Evolutionary conservation across 2,113 vertebrate genomes (phyloP), one percentile per base, ranked within the genome.

Genomic region (Psophia crepitans): DNA sequence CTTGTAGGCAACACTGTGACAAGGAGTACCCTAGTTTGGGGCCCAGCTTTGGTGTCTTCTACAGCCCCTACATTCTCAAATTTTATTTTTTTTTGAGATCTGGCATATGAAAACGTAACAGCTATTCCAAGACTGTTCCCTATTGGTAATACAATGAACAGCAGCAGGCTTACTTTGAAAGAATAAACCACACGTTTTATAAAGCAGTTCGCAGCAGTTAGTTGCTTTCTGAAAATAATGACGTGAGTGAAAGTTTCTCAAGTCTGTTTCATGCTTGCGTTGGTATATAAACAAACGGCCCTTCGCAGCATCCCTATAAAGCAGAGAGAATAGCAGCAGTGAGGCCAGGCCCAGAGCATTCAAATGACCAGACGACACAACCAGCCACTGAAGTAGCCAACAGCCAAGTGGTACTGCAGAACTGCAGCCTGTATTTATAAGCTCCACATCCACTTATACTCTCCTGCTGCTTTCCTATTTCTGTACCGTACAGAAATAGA

Each of bases 401-500:
- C 44, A 92, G 32, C 48, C 60, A 93, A 91, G 77, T 6, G 1
- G 33, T 12, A 13, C 32, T 26, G 44, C 46, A 63, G 51, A 5
- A 27, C 15, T 69, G 58, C 66, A 95, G 79, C 27, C 79, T 35
- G 14, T 18, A 28, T 61, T 73, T 90, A 13, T 18, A 66, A 43
- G 60, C n/a, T 48, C 28, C 2, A 5, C 80, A 82, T 49, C 44
- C 24, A 0, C 80, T 87, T 14, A 1, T 58, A 66, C 3, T 2
- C 27, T 60, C 76, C 58, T 9, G 87, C 81, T 94, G 66, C 12
- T 65, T 97, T 96, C 65, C 97, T 97, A 93, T 97, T 97, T 97
- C 95, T 96, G 95, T 89, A 58, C 74, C 23, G 0, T 68, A 96
- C 87, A 63, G 81, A 97, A 97, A 95, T 93, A 97, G 96, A 93